Evolutionary conservation across 1,140 invertebrate genomes (phyloP).

Genomic region (Diorhabda elongata): DNA sequence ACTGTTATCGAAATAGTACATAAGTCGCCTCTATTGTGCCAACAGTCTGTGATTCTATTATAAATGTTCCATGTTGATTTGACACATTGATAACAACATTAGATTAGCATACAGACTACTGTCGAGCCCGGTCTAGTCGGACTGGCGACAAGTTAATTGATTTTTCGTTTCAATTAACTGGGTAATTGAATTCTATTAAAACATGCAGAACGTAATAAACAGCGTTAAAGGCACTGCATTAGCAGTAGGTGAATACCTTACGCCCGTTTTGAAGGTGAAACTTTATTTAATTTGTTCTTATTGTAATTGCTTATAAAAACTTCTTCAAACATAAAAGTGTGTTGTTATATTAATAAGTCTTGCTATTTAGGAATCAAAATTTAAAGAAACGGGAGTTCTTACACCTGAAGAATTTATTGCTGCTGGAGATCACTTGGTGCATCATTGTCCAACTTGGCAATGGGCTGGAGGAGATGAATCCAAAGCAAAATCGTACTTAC

Average conservation of each 20-base stretch:
- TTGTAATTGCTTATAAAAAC: neutral
- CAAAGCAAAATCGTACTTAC: slow-evolving; percentile 82
- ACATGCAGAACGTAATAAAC: slow-evolving; percentile 94
- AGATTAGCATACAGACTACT: no score
- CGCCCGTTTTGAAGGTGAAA: slow-evolving; percentile 87
- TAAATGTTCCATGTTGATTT: no score
- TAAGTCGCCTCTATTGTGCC: no score
- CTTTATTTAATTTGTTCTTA: neutral
- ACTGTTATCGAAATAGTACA: no score
- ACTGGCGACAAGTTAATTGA: neutral
- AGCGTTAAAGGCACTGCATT: slow-evolving; percentile 91
- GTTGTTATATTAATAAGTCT: slow-evolving; percentile 1
- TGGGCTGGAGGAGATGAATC: slow-evolving; percentile 90
- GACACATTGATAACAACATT: no score
- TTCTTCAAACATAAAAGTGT: neutral
- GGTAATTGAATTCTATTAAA: neutral
- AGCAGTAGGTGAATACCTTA: slow-evolving; percentile 92
- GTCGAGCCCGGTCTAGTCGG: neutral
- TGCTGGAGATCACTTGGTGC: slow-evolving; percentile 96
- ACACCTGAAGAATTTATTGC: slow-evolving; percentile 96
- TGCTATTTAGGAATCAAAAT: slow-evolving; percentile 86
- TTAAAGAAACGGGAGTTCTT: slow-evolving; percentile 95
- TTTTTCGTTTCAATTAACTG: neutral
- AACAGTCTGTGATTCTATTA: no score
- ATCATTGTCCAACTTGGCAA: slow-evolving; percentile 99